Base-by-base conservation (phyloP, 2,888 invertebrate genomes). In the Megastigmus dorsalis region DNA sequence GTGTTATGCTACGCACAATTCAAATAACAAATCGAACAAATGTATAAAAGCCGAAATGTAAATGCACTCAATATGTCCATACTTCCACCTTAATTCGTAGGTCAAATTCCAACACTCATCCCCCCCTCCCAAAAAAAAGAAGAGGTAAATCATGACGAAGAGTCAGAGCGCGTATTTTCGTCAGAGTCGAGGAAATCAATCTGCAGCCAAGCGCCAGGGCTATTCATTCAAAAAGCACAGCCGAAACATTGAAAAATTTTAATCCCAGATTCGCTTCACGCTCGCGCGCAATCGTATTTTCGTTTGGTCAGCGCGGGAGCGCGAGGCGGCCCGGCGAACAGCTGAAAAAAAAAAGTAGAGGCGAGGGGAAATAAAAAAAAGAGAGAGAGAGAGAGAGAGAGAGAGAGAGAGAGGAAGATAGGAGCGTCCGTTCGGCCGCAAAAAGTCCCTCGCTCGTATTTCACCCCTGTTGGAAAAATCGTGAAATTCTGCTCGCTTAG, bases 231-330 rank as follows among this genome's bases (percentile, higher is more conserved):
- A n/a, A n/a, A n/a, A n/a, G n/a, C n/a, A n/a, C n/a, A 9, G 4
- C 52, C 26, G 52, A 54, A 54, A 54, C 50, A 67, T 43, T 59
- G 30, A 68, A 68, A 68, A 68, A 50, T 59, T 59, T 36, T 52
- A 69, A 69, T 60, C 60, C 60, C 26, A 15, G 45, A 54, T 54
- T 65, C 38, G 28, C 13, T 18, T 15, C 48, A 20, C 65, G 45
- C 57, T 13, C 36, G 57, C 57, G 5, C 36, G 57, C 57, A 23
- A 67, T 55, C 48, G 68, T 48, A 60, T 69, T 69, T 60, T 69
- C 41, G 60, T 69, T 43, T 69, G 52, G 69, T 69, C 69, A 69
- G 69, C 69, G 33, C 38, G 26, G n/a, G n/a, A n/a, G n/a, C n/a
- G n/a, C n/a, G n/a, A n/a, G n/a, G n/a, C 26, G 41, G 6, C 2